These are phyloP conservation scores for Clostera curtula DNA, from an alignment of 2,888 invertebrate genomes.

Conservation along the genomic window DNA sequence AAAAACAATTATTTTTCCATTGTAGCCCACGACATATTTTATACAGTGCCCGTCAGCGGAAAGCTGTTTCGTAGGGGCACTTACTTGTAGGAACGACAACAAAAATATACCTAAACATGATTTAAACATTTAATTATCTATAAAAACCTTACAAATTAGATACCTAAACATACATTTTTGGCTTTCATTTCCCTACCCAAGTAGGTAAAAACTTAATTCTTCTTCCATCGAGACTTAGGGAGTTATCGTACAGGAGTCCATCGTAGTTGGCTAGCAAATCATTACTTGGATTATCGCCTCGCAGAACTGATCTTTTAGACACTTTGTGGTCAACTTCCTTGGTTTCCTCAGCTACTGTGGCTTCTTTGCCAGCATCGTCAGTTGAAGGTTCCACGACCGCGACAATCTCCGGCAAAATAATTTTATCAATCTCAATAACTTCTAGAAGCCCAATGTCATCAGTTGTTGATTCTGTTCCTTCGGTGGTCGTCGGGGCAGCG, in stretches of 20 bases:
- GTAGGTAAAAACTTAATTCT: slow-evolving; percentile 63
- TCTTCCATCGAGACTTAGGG: slow-evolving; percentile 45
- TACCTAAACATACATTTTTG: too few relatives aligned
- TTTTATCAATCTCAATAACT: slow-evolving; percentile 41
- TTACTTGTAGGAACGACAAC: too few relatives aligned
- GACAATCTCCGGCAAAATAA: slow-evolving; percentile 36
- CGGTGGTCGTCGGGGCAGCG: slow-evolving; percentile 38
- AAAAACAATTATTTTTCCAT: too few relatives aligned
- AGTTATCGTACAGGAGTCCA: slow-evolving; percentile 40
- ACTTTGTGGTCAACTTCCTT: too few relatives aligned
- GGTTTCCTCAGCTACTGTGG: too few relatives aligned
- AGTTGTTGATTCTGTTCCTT: slow-evolving; percentile 29
- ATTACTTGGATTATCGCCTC: slow-evolving; percentile 49
- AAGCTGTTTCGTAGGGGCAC: too few relatives aligned
- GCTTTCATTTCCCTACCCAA: slow-evolving; percentile 45
- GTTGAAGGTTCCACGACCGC: slow-evolving; percentile 24
- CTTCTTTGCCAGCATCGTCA: slow-evolving; percentile 23
- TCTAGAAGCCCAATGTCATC: slow-evolving; percentile 31
- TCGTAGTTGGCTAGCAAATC: slow-evolving; percentile 55
- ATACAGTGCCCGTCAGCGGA: too few relatives aligned
- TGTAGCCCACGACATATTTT: too few relatives aligned
- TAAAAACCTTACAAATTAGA: too few relatives aligned
- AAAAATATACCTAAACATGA: too few relatives aligned
- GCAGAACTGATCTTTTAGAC: slow-evolving; percentile 46
- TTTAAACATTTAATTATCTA: too few relatives aligned